These are phyloP conservation scores for Etheostoma spectabile DNA, from an alignment of 2,113 vertebrate genomes.

Conservation along the genomic window DNA sequence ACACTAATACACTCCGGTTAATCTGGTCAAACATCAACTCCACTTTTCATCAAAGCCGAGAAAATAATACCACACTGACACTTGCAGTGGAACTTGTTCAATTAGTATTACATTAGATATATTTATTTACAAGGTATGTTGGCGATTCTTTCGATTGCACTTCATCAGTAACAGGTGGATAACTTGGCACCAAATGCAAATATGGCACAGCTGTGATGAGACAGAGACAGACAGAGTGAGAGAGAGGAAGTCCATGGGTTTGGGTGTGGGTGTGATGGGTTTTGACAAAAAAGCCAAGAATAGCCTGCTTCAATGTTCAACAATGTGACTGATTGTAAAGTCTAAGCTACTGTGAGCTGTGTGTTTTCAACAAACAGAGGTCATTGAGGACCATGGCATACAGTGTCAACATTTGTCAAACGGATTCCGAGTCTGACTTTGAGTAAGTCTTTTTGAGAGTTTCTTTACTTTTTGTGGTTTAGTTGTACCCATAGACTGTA, in stretches of 20 bases:
- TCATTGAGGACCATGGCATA: constrained; percentile 22
- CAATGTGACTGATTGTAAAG: background rate
- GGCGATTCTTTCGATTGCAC: background rate
- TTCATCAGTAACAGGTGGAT: background rate
- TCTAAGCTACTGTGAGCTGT: background rate
- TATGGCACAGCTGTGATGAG: constrained; percentile 14
- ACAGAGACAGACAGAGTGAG: background rate
- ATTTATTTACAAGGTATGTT: background rate
- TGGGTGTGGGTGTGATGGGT: too few relatives aligned
- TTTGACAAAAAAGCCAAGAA: background rate
- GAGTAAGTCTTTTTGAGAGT: constrained; percentile 47
- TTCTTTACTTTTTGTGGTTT: background rate
- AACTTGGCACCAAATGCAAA: background rate
- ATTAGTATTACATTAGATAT: background rate
- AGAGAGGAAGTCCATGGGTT: constrained; percentile 33
- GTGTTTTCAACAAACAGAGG: background rate
- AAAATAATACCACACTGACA: background rate
- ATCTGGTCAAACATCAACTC: background rate
- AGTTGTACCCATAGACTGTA: too few relatives aligned
- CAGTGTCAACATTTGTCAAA: background rate
- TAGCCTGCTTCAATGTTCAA: background rate
- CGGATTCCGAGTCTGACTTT: constrained; percentile 57
- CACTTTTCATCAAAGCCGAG: background rate
- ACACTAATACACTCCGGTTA: background rate
- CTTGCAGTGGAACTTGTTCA: background rate